Evolutionary conservation across 2,797 vertebrate genomes (phyloP).

Genomic region (Mareca penelope): DNA sequence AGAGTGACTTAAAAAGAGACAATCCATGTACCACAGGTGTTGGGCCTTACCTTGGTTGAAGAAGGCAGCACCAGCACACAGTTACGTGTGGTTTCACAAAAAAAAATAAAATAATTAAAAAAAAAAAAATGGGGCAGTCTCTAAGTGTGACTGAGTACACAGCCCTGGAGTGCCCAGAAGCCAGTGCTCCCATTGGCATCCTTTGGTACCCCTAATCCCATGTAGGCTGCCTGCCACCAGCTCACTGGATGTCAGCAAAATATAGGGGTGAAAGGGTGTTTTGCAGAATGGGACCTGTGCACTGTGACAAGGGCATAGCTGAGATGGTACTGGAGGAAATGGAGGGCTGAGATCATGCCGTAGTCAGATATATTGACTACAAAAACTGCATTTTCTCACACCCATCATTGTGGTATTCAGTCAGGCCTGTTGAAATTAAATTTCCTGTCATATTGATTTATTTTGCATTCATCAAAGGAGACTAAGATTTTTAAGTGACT

Average conservation of each 20-base stretch:
- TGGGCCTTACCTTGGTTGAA: background rate
- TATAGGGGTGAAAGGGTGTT: no score
- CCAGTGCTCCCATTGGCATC: background rate
- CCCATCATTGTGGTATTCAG: background rate
- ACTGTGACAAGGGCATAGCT: background rate
- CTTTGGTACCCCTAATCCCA: background rate
- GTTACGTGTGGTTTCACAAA: background rate
- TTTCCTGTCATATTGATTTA: background rate
- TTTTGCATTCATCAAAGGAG: background rate
- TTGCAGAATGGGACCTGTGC: background rate
- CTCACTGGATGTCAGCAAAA: background rate
- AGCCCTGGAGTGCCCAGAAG: background rate
- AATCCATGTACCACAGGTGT: background rate
- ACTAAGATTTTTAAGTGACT: background rate
- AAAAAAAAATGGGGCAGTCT: background rate
- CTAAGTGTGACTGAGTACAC: background rate
- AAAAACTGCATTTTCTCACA: background rate
- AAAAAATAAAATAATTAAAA: no score
- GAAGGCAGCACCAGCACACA: background rate
- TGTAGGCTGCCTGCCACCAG: background rate
- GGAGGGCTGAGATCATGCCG: background rate
- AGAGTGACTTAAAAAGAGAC: background rate
- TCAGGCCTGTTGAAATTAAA: background rate
- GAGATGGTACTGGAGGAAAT: background rate
- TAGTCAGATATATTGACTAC: background rate